Percentiles rank a stretch among this genome's conserved stretches.
phyloP scores from a whole-genome alignment of 2,113 vertebrate species.

The Oenanthe oenanthe region DNA sequence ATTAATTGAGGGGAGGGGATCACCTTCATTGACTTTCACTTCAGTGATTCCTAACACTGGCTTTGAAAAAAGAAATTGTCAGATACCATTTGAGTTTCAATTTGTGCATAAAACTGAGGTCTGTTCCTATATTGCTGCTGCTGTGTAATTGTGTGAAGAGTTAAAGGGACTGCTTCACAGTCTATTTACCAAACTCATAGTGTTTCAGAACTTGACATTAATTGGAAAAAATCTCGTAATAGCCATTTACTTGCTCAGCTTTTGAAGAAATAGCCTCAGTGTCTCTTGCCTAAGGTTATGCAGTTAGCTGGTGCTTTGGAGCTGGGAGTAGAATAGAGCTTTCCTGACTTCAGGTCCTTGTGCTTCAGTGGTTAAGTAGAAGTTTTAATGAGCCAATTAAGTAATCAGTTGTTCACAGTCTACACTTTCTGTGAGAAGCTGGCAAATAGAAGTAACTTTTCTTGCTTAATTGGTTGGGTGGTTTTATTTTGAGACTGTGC shows the following conservation, averaged over 20 bases:
- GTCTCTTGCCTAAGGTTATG: neutral
- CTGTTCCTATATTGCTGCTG: neutral
- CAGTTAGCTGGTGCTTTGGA: neutral
- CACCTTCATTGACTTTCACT: neutral
- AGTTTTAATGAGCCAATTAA: conserved; percentile 67
- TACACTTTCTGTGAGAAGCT: conserved; percentile 29
- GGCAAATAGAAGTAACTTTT: conserved; percentile 52
- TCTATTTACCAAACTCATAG: neutral
- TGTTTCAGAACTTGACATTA: neutral
- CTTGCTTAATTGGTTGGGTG: conserved; percentile 44
- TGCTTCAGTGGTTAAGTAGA: conserved; percentile 38
- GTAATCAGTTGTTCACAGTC: conserved; percentile 47
- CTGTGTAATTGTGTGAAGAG: neutral
- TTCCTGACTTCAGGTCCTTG: neutral
- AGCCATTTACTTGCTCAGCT: neutral
- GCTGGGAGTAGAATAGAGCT: neutral
- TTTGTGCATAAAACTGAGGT: neutral
- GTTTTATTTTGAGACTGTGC: conserved; percentile 25
- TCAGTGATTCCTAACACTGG: neutral
- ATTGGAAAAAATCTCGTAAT: neutral
- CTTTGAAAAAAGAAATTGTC: neutral
- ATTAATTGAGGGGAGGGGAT: neutral
- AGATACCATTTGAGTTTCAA: neutral
- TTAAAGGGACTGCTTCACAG: neutral
- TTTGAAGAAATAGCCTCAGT: neutral